Base-by-base conservation (phyloP, 2,113 vertebrate genomes). In the Poeciliopsis retropinna region DNA sequence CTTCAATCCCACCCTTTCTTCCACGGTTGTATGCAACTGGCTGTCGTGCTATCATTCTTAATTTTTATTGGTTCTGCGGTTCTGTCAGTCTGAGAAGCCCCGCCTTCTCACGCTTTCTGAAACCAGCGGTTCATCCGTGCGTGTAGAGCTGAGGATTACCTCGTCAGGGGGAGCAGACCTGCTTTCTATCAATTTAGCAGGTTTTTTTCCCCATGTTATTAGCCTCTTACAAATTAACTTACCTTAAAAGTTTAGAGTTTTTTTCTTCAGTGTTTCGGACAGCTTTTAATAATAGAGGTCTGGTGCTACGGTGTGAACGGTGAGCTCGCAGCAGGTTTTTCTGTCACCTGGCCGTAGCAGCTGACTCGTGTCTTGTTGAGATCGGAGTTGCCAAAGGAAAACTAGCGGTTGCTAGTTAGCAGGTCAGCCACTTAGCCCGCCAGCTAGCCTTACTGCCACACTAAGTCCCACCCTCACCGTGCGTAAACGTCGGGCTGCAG, bases 381-480 rank as follows among this genome's bases (percentile, higher is more conserved):
- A 83, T 71, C 57, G 62, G 72, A 73, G 79, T 47, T 69, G 51
- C 67, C 54, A 44, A 76, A 41, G 29, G 82, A 73, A 76, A 82
- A 76, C 76, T 74, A 76, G 44, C 71, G 64, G 39, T 63, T 54
- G 79, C 79, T 84, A 79, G 74, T 82, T 86, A 84, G 86, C 85
- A 72, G 60, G 60, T 75, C 66, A 72, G 67, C 63, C 67, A 67
- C 71, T 83, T 86, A 86, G 81, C 80, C 75, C 78, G 86, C 28
- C 70, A 73, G 86, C 84, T 79, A 71, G 78, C 87, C 25, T 54
- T 28, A 5, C 71, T 32, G 78, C 70, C 71, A 78, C 85, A 72
- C 31, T 70, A 88, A 91, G 89, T 91, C 91, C 92, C 91, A 90
- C 92, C 91, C 92, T 91, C 83, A 25, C n/a, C 66, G 32, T 87